Evolutionary conservation across 2,797 vertebrate species (phyloP).

Genomic region (Clarias fuscus): DNA sequence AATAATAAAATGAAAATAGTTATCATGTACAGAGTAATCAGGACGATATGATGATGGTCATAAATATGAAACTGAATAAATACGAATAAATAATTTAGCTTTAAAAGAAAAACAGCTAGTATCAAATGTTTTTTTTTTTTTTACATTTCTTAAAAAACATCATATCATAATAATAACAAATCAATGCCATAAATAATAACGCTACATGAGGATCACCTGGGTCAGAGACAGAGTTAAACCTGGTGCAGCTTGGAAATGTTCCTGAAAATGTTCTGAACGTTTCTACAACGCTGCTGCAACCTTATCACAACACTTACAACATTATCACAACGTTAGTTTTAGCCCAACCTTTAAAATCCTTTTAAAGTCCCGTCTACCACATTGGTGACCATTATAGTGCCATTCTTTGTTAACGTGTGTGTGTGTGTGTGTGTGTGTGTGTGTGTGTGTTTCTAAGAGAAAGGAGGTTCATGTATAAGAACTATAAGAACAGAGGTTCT

Average conservation of each 20-base stretch:
- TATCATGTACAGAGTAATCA: not conserved
- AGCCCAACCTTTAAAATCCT: not conserved
- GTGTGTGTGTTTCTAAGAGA: not conserved
- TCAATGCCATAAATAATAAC: conserved; percentile 12
- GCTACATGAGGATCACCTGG: not conserved
- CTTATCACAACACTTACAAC: not conserved
- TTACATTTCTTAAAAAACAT: not conserved
- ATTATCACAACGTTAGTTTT: not conserved
- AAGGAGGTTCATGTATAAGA: no score
- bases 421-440: not conserved
- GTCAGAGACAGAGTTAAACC: not conserved
- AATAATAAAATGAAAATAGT: not conserved
- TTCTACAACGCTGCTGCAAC: not conserved
- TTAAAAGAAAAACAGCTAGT: conserved; percentile 3
- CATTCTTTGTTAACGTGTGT: not conserved
- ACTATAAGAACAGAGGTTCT: not conserved
- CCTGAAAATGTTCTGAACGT: not conserved
- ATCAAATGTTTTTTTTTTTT: not conserved
- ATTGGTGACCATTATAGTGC: not conserved
- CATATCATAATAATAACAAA: not conserved
- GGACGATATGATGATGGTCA: not conserved
- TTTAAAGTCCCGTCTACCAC: not conserved
- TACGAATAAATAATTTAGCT: conserved; percentile 19
- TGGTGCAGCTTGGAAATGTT: no score
- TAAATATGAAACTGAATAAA: conserved; percentile 12